These are phyloP conservation scores for Axis porcinus DNA, from an alignment of 2,113 vertebrate genomes.

Conservation along the genomic window DNA sequence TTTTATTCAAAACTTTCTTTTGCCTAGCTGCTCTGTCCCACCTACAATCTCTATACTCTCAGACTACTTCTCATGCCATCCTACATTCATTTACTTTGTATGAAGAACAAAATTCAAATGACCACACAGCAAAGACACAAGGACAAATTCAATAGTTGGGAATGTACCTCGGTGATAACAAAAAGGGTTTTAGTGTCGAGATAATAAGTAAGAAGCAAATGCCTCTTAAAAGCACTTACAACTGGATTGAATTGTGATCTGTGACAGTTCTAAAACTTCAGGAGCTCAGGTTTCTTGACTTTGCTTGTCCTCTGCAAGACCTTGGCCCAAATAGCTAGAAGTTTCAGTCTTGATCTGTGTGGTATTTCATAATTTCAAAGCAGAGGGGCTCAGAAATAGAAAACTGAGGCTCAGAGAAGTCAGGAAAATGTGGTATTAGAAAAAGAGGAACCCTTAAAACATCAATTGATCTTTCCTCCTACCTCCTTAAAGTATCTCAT, in stretches of 20 bases:
- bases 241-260: neutral
- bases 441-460: neutral
- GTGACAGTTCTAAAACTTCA: neutral
- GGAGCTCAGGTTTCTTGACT: neutral
- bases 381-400: neutral
- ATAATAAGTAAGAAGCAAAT: neutral
- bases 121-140: neutral
- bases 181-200: neutral
- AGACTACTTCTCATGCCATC: neutral
- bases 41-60: neutral
- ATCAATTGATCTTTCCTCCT: neutral
- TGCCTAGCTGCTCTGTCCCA: neutral
- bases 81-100: neutral
- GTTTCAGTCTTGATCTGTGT: neutral
- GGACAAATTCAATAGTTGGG: neutral
- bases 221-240: neutral
- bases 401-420: neutral
- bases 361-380: neutral
- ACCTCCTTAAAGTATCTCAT: neutral
- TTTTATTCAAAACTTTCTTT: neutral
- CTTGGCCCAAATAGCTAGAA: neutral
- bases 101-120: neutral
- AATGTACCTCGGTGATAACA: neutral
- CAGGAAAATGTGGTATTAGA: neutral
- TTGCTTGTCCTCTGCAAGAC: neutral